A percentile compares a stretch with the other conserved stretches of the same genome.
These are phyloP conservation scores for Drosophila anomelani DNA, from an alignment of 2,888 invertebrate genomes.

Conservation along the genomic window DNA sequence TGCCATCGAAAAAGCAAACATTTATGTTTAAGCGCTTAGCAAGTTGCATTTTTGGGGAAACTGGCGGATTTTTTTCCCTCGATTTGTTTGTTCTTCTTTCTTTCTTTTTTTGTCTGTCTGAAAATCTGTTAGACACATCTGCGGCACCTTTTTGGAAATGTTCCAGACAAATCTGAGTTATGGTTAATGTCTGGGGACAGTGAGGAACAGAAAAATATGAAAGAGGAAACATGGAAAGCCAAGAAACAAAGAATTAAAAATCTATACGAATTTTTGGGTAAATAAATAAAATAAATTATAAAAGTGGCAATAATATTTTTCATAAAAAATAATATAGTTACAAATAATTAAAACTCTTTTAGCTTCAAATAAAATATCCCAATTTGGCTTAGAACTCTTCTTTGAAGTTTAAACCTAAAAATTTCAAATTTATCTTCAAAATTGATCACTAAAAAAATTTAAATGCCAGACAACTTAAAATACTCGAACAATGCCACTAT, in stretches of 20 bases:
- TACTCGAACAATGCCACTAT: neutral
- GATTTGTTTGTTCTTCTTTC: slow-evolving; percentile 1
- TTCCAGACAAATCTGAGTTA: slow-evolving; percentile 24
- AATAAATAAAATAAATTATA: no score
- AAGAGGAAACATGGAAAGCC: neutral
- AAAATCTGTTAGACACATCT: slow-evolving; percentile 25
- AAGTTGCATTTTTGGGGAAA: neutral
- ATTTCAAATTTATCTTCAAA: neutral
- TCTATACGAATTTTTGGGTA: neutral
- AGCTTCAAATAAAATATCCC: neutral
- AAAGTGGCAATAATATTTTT: no score
- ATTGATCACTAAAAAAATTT: neutral
- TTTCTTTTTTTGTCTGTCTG: slow-evolving; percentile 14
- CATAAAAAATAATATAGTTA: neutral
- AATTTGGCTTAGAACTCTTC: neutral
- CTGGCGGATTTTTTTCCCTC: neutral
- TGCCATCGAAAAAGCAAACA: neutral
- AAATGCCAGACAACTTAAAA: slow-evolving; percentile 3
- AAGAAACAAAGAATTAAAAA: neutral
- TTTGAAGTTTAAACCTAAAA: neutral
- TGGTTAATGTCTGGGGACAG: slow-evolving; percentile 9
- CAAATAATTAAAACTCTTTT: neutral
- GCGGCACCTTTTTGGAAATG: slow-evolving; percentile 12
- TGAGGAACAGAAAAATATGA: neutral
- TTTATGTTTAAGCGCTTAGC: neutral